A percentile compares a stretch with the other conserved stretches of the same genome.
Conservation (phyloP, 2,113 vertebrate species). For the Rissa tridactyla region DNA sequence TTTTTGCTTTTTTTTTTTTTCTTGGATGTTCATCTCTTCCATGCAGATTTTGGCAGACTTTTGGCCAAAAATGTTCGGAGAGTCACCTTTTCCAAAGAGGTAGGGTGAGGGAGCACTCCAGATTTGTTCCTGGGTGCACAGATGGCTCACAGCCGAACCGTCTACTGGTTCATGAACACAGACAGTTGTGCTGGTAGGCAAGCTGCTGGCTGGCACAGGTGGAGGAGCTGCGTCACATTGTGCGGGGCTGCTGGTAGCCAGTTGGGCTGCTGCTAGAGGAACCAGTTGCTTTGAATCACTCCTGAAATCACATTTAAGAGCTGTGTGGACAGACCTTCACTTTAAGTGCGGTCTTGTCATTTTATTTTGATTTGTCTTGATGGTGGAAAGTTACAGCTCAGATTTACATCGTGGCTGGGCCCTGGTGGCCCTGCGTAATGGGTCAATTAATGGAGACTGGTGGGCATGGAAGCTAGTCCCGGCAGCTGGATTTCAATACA, state of each 20-base stretch:
- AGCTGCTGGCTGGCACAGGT: background rate
- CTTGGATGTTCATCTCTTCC: background rate
- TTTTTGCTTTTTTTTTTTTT: background rate
- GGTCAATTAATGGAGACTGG: background rate
- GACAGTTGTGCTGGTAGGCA: fast-evolving
- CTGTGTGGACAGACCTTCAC: background rate
- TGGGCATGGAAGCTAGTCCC: background rate
- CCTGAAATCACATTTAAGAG: background rate
- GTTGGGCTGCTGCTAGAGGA: background rate
- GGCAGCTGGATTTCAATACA: conserved; percentile 14
- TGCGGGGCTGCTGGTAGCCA: background rate
- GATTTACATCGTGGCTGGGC: background rate
- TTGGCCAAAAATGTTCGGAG: background rate
- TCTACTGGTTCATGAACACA: background rate
- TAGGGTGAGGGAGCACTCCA: background rate
- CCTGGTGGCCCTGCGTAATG: background rate
- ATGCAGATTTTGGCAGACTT: background rate
- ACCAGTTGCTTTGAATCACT: background rate
- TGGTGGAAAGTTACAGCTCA: background rate
- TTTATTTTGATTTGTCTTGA: background rate
- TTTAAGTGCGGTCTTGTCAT: background rate
- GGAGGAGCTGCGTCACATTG: background rate
- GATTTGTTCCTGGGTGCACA: background rate
- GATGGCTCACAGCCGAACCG: fast-evolving
- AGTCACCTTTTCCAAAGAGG: background rate